Percentiles rank a stretch among this genome's conserved stretches.
Evolutionary conservation across 2,888 invertebrate species (phyloP).

Genomic region (Toxonevra muliebris): DNA sequence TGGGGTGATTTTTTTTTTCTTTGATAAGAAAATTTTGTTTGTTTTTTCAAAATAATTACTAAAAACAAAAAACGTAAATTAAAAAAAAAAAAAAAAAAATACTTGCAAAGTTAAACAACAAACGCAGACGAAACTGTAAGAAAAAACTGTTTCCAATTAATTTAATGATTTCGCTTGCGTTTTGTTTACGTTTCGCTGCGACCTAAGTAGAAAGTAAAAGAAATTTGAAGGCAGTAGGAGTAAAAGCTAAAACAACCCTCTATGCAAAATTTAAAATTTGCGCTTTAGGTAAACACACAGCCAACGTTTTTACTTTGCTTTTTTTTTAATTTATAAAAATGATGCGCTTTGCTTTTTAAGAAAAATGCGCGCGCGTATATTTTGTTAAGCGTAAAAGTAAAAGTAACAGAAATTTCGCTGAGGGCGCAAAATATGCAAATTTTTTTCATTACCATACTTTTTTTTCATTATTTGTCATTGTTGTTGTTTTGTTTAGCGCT

Average conservation of each 20-base stretch:
- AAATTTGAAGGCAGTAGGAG: no score
- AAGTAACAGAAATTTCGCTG: constrained; percentile 2
- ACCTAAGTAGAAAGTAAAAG: no score
- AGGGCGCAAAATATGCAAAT: constrained; percentile 21
- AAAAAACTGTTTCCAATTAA: constrained; percentile 11
- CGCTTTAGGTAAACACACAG: no score
- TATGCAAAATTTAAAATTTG: no score
- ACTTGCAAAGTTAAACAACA: background rate
- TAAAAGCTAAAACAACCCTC: no score
- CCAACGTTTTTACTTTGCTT: no score
- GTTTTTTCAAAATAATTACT: background rate
- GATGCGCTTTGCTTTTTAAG: no score
- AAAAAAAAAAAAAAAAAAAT: background rate
- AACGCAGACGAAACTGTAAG: background rate
- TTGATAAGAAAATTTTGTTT: background rate
- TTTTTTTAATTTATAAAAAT: no score
- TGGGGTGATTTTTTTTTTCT: background rate
- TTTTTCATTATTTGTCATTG: background rate
- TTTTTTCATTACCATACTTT: background rate
- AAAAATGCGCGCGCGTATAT: no score
- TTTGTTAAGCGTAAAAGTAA: no score
- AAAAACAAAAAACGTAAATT: background rate
- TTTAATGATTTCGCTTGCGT: constrained; percentile 11
- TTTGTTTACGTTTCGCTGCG: no score
- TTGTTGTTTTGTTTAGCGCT: background rate